Evolutionary conservation across 2,888 invertebrate species (phyloP).

Genomic region (Drosophila gaucha): DNA sequence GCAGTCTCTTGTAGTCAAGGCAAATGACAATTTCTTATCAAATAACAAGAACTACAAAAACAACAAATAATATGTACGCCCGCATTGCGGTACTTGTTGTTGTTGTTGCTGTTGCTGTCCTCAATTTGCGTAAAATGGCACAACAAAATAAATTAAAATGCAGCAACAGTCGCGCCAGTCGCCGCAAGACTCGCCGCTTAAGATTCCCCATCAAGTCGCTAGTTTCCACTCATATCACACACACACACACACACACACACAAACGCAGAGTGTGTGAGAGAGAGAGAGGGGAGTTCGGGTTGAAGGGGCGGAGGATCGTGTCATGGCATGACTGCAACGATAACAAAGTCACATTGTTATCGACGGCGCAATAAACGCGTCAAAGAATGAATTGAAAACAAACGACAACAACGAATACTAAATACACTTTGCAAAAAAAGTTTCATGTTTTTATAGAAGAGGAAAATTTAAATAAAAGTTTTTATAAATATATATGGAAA

Average conservation of each 20-base stretch:
- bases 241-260: constrained; percentile 3
- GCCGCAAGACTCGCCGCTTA: constrained; percentile 43
- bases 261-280: background rate
- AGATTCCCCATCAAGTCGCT: constrained; percentile 24
- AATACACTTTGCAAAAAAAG: constrained; percentile 20
- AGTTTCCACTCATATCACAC: constrained; percentile 40
- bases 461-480: too few relatives aligned
- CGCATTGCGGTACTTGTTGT: constrained; percentile 50
- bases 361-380: constrained; percentile 34
- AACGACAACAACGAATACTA: constrained; percentile 2
- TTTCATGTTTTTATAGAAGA: too few relatives aligned
- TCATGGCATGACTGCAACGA: constrained; percentile 46
- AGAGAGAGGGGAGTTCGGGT: background rate
- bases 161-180: constrained; percentile 50
- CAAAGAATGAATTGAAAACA: constrained; percentile 1
- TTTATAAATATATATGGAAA: background rate
- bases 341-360: constrained; percentile 55
- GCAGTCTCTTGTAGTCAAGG: constrained; percentile 31
- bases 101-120: constrained; percentile 52
- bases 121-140: constrained; percentile 79
- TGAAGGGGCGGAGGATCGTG: constrained; percentile 1
- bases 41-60: constrained; percentile 34
- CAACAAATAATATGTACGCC: constrained; percentile 33
- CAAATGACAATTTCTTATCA: constrained; percentile 74
- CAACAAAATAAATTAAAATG: constrained; percentile 78